Base-by-base conservation (phyloP, 2,113 vertebrate species). In the Cyanistes caeruleus region DNA sequence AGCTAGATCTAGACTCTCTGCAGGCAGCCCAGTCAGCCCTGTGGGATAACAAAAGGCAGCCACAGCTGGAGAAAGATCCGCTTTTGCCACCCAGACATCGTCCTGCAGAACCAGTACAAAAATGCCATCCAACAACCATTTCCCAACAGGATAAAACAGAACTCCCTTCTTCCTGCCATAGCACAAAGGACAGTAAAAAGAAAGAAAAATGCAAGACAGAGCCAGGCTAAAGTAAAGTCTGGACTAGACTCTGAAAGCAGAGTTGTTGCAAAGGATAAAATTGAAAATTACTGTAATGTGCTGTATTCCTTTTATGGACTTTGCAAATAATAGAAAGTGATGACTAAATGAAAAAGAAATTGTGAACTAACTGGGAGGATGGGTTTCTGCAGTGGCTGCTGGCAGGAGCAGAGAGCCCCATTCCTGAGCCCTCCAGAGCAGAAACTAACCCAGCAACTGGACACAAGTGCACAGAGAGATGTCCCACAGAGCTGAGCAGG, bases 241-340 rank as follows among this genome's bases (percentile, higher is more conserved):
- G 39, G 62, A 30, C 35, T 55, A 60, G 49, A 14, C 31, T 63
- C 76, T 86, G 79, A 53, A 76, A 77, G 48, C 25, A 81, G 60
- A 52, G 74, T 35, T 82, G 43, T 84, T 83, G 63, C 72, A 85
- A 82, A 87, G 49, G 41, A 24, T 39, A 73, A 83, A 77, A 76
- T 8, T 90, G 68, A 87, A 94, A 83, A 91, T 56, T 51, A 76
- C 58, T 77, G 31, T 87, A 84, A 93, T 23, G 56, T 79, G 44
- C 49, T 87, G 52, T 70, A 62, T 67, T 84, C 62, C 53, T 79
- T 90, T 62, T 65, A 69, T 3, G 8, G 70, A 72, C 49, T 90
- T 90, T 31, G 63, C 53, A 93, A 90, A 92, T 88, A 93, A 90
- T 51, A 90, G 68, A 75, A 89, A 58, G 81, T 79, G 58, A 85